Percentiles rank a stretch among this genome's conserved stretches.
phyloP scores from a whole-genome alignment of 2,797 vertebrate genomes.

The Cuniculus paca region DNA sequence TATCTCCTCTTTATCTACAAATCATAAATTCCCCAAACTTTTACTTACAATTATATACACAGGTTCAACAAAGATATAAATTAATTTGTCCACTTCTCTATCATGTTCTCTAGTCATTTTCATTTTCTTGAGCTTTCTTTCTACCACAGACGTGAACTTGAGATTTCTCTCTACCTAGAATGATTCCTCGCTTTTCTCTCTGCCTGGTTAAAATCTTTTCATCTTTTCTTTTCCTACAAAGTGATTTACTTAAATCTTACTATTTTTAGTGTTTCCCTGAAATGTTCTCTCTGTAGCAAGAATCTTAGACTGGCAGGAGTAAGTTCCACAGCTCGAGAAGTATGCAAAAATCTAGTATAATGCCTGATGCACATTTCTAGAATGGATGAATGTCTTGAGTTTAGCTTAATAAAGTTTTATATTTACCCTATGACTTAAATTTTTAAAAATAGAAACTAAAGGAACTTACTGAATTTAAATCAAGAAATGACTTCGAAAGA shows the following conservation, averaged over 20 bases:
- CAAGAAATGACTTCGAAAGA: slow-evolving; percentile 29
- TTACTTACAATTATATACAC: background rate
- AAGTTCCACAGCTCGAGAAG: background rate
- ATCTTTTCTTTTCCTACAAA: slow-evolving; percentile 5
- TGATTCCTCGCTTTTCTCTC: background rate
- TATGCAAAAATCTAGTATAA: background rate
- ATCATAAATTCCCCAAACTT: background rate
- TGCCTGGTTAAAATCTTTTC: background rate
- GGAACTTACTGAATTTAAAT: slow-evolving; percentile 21
- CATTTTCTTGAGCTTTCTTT: slow-evolving; percentile 42
- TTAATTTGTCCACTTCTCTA: background rate
- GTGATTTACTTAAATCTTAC: background rate
- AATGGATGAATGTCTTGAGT: background rate
- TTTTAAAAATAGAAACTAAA: background rate
- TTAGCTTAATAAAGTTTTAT: slow-evolving; percentile 16
- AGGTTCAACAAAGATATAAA: background rate
- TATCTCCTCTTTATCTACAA: background rate
- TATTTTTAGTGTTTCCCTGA: background rate
- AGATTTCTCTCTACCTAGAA: background rate
- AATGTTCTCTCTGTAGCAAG: background rate
- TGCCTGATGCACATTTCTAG: background rate
- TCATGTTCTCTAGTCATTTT: background rate
- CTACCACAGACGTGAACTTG: background rate
- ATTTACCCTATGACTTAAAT: slow-evolving; percentile 13
- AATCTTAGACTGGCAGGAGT: background rate